Base-by-base conservation (phyloP, 2,797 vertebrate species). In the Lateolabrax maculatus region DNA sequence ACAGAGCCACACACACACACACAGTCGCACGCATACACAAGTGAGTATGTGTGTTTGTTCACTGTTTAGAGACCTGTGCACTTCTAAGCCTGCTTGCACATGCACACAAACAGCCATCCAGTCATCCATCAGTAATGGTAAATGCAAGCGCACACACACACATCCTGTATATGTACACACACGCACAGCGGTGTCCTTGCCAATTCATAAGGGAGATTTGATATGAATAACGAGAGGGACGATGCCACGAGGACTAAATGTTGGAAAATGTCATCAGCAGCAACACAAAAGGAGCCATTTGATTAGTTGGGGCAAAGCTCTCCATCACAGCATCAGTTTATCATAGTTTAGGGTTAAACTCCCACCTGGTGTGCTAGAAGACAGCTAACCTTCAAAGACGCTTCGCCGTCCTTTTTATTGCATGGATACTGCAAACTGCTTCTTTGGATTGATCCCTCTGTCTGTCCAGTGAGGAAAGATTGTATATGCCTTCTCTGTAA, bases 301-400 rank as follows among this genome's bases (percentile, higher is more conserved):
- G 63, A 86, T 83, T 71, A 77, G 66, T 60, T 5, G 25, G 51
- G 55, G 19, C 25, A 21, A 48, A 71, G 55, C 81, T 52, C 61
- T 65, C 36, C 29, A 15, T 37, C 69, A 41, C 36, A 5, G 48
- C 41, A 10, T 62, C 46, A 31, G 27, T 34, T 70, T 67, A 48
- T 56, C 68, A 37, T 15, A 41, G 75, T 60, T 71, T 34, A 41
- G 79, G 83, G 75, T 90, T 77, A 82, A 87, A 89, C 61, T 85
- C 52, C 67, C 63, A 41, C 85, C 70, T 71, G 79, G 80, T 70
- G 63, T 46, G 76, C 37, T 79, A 60, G 80, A 86, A 52, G 72
- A 79, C 68, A 10, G 36, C 64, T 53, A 86, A 84, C 81, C 87
- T 85, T 83, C 71, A 85, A 57, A 77, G 62, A 85, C 13, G 39